Evolutionary conservation across 2,797 vertebrate genomes (phyloP).

Genomic region (Linurgus olivaceus): DNA sequence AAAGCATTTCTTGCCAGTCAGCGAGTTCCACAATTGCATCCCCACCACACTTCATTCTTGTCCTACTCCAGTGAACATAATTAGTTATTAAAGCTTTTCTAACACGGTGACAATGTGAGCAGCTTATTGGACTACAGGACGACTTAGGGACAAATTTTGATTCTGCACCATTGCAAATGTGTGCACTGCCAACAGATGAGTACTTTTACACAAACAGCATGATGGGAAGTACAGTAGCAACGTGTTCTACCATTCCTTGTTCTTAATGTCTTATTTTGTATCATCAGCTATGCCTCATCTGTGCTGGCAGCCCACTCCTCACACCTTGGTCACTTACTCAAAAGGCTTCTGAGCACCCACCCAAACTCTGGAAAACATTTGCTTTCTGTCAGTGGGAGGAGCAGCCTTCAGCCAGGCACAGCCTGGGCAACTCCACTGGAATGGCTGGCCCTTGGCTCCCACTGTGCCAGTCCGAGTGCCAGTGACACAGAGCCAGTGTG

Average conservation of each 20-base stretch:
- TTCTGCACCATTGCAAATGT: not conserved
- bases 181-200: not conserved
- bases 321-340: not conserved
- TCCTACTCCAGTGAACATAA: not conserved
- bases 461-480: rapidly evolving
- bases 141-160: not conserved
- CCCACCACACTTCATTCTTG: not conserved
- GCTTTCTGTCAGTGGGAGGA: not conserved
- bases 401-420: not conserved
- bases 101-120: not conserved
- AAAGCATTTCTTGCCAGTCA: not conserved
- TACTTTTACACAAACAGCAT: not conserved
- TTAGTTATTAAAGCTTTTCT: not conserved
- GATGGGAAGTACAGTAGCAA: not conserved
- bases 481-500: rapidly evolving
- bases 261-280: not conserved
- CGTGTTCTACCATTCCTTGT: not conserved
- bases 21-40: not conserved
- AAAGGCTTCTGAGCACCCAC: not conserved
- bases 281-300: not conserved
- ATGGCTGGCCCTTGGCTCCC: not conserved
- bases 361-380: not conserved
- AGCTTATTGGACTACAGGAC: not conserved
- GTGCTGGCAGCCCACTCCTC: not conserved
- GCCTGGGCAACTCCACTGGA: not conserved